Conservation (phyloP, 1,140 invertebrate species). For the Drosophila mojavensis region DNA sequence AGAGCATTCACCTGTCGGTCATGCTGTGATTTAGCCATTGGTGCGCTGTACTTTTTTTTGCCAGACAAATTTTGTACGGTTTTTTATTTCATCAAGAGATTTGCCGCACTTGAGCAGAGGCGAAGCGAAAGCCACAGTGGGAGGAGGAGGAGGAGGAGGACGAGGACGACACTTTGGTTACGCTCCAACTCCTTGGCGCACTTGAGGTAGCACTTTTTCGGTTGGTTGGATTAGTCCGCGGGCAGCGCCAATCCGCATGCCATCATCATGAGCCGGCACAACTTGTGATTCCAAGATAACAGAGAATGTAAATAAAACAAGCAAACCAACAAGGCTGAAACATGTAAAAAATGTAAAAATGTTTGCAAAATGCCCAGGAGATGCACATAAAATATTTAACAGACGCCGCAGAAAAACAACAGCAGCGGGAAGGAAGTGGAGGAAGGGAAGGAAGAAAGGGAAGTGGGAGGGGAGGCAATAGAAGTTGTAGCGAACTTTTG, state of each 20-base stretch:
- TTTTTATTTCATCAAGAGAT: conserved; percentile 82
- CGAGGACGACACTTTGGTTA: conserved; percentile 74
- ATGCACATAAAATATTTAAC: conserved; percentile 83
- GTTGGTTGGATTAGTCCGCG: conserved; percentile 71
- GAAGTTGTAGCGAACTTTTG: conserved; percentile 28
- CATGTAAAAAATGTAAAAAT: conserved; percentile 73
- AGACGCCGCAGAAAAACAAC: conserved; percentile 40
- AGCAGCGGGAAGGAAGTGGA: background rate
- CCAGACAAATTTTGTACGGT: conserved; percentile 71
- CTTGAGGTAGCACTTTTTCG: conserved; percentile 59
- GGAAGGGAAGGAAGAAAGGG: background rate
- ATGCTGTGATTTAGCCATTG: too few species aligned
- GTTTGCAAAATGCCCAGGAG: conserved; percentile 81
- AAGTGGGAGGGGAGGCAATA: background rate
- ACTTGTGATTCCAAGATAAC: conserved; percentile 49
- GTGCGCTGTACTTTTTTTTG: background rate
- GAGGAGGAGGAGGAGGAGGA: background rate
- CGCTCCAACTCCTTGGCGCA: conserved; percentile 67
- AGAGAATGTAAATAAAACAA: conserved; percentile 22
- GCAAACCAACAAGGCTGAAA: conserved; percentile 50
- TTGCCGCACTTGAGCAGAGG: conserved; percentile 51
- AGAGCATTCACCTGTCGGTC: conserved; percentile 6
- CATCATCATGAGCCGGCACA: conserved; percentile 63
- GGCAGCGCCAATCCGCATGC: conserved; percentile 63
- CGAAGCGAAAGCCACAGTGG: background rate